Conservation (phyloP, 1,140 invertebrate genomes). For the Drosophila takahashii region DNA sequence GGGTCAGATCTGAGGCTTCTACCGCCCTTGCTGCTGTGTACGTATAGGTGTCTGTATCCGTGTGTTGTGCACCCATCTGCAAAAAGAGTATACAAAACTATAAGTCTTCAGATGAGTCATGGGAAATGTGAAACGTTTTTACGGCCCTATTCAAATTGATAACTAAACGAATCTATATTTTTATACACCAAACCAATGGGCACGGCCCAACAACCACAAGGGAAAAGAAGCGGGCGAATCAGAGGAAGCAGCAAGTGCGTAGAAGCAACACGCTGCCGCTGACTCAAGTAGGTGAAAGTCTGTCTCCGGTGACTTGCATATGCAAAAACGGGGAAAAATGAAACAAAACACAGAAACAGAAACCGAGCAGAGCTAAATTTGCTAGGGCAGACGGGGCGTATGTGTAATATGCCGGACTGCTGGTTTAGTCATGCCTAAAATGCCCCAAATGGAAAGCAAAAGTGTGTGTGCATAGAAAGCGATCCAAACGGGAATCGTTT, state of each 20-base stretch:
- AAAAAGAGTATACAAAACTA: conserved; percentile 31
- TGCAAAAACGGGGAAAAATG: conserved; percentile 60
- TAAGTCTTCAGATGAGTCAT: conserved; percentile 52
- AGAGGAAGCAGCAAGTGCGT: conserved; percentile 64
- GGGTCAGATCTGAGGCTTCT: conserved; percentile 27
- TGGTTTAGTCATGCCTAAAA: conserved; percentile 72
- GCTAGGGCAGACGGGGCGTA: conserved; percentile 48
- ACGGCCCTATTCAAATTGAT: conserved; percentile 54
- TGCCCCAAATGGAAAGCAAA: conserved; percentile 69
- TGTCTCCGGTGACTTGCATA: conserved; percentile 75
- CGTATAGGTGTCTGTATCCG: conserved; percentile 21
- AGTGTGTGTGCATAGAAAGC: conserved; percentile 67
- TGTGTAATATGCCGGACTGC: conserved; percentile 49
- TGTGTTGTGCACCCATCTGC: conserved; percentile 66
- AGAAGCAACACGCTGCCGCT: conserved; percentile 51
- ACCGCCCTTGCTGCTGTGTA: conserved; percentile 38
- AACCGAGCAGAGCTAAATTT: conserved; percentile 20
- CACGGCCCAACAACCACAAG: conserved; percentile 28
- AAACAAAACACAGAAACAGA: conserved; percentile 47
- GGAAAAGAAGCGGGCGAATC: conserved; percentile 38
- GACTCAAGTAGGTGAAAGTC: conserved; percentile 82
- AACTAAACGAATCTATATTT: conserved; percentile 40
- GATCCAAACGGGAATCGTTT: conserved; percentile 36
- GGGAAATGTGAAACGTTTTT: conserved; percentile 66
- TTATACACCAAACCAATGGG: conserved; percentile 48